Conservation (phyloP, 1,140 invertebrate genomes). For the Zaprionus africanus region DNA sequence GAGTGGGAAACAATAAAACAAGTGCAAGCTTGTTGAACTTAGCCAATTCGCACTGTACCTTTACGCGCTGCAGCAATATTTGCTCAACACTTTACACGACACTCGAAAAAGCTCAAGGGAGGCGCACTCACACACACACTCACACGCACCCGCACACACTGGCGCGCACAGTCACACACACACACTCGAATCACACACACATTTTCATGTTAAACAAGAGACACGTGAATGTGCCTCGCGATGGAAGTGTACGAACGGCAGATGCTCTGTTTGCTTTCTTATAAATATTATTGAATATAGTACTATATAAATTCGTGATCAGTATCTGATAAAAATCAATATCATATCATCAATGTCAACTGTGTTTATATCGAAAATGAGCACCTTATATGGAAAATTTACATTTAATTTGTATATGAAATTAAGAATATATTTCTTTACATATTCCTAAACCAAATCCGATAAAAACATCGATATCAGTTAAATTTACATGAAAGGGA, state of each 20-base stretch:
- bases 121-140: constrained; percentile 17
- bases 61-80: constrained; percentile 29
- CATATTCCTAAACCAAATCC: no score
- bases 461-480: no score
- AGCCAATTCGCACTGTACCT: constrained; percentile 36
- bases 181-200: constrained; percentile 4
- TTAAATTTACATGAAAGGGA: no score
- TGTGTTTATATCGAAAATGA: no score
- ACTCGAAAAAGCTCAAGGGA: constrained; percentile 40
- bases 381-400: no score
- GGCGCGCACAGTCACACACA: neutral
- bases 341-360: no score
- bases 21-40: constrained; percentile 38
- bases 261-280: neutral
- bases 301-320: no score
- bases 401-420: no score
- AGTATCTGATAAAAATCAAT: no score
- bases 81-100: constrained; percentile 39
- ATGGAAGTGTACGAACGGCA: neutral
- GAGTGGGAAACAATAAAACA: constrained; percentile 18
- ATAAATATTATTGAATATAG: no score
- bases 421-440: no score
- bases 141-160: neutral
- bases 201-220: constrained; percentile 6
- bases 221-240: neutral